Percentiles rank a stretch among this genome's conserved stretches.
These are phyloP conservation scores for Drosophila subquinaria DNA, from an alignment of 2,888 invertebrate species.

Conservation along the genomic window DNA sequence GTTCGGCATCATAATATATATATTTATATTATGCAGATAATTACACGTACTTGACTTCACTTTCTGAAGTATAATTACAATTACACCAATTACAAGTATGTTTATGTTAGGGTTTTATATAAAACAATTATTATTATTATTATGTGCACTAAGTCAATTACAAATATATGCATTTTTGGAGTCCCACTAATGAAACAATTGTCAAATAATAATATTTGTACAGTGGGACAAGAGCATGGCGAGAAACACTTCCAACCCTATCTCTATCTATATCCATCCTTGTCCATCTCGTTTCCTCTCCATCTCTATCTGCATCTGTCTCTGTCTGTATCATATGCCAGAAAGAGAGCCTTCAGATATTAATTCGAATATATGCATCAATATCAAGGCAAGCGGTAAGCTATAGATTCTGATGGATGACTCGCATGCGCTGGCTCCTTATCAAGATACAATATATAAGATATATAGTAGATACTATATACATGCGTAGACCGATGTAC, in stretches of 20 bases:
- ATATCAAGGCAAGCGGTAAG: slow-evolving; percentile 5
- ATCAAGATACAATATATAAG: slow-evolving; percentile 24
- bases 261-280: slow-evolving; percentile 8
- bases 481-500: slow-evolving; percentile 27
- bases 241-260: not conserved
- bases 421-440: slow-evolving; percentile 16
- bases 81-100: slow-evolving; percentile 8
- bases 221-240: slow-evolving; percentile 46
- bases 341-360: not conserved
- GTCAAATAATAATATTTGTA: slow-evolving; percentile 57
- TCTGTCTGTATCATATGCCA: slow-evolving; percentile 5
- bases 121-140: slow-evolving; percentile 19
- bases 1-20: slow-evolving; percentile 2
- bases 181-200: slow-evolving; percentile 41
- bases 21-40: not conserved
- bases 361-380: not conserved
- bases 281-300: not conserved
- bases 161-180: slow-evolving; percentile 35
- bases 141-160: slow-evolving; percentile 32
- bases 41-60: not conserved
- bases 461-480: slow-evolving; percentile 29
- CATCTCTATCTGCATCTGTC: not conserved
- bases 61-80: slow-evolving; percentile 3
- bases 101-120: slow-evolving; percentile 13
- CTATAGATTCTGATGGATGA: slow-evolving; percentile 5